Evolutionary conservation across 2,888 invertebrate genomes (phyloP), one percentile per base, ranked within the genome.

Genomic region (Alloplasta piceator): DNA sequence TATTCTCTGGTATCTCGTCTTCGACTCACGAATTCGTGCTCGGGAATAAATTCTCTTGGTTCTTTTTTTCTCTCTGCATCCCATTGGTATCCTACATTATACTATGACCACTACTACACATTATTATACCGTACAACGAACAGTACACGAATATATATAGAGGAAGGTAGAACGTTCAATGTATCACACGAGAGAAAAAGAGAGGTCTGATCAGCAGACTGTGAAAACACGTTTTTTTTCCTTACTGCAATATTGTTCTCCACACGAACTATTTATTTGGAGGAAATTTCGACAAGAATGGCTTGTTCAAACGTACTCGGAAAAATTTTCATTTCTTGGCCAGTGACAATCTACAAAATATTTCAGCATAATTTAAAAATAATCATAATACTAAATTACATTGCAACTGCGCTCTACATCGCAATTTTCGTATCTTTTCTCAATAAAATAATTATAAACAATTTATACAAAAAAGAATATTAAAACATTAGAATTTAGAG

Each of bases 1-100:
- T 66, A 6, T 39, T 76, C 68, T 50, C 38, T 66, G 7, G 14
- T 50, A 14, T 56, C 56, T 55, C 56, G 38, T 48, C 50, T 16
- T 64, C 70, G 46, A 38, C 80, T 71, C 76, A 61, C 76, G 80
- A 72, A 80, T 63, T 80, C 79, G 80, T 77, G 80, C 72, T 56
- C 50, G 61, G 50, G 80, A 80, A 80, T 80, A 80, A 80, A 80
- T 76, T 73, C 68, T 50, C 63, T 63, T 43, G 70, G 48, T 56
- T 72, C 48, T n/a, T 36, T n/a, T 60, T 38, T 39, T 60, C 6
- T 60, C 39, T 39, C 60, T 60, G 38, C 39, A 10, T n/a, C 6
- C 70, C 66, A 75, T 67, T 46, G 55, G 71, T 46, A 71, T 71
- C 61, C 55, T 14, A 43, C 71, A 71, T 67, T 75, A 75, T 80